These are phyloP conservation scores for Polyodon spathula DNA, from an alignment of 2,113 vertebrate species.

Conservation along the genomic window DNA sequence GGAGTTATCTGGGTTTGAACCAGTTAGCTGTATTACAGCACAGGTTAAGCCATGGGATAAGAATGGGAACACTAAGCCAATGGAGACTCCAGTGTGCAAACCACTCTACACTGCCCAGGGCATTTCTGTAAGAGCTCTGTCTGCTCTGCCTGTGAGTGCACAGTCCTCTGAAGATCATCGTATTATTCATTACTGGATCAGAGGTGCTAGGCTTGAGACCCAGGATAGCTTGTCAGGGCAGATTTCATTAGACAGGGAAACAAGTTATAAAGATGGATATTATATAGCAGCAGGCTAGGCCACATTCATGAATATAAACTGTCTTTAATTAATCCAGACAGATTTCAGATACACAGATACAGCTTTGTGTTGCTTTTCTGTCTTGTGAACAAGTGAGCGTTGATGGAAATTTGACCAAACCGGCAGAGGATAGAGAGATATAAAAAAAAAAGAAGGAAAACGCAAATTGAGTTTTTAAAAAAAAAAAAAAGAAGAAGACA, in stretches of 20 bases:
- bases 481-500: conserved; percentile 21
- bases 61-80: too few relatives aligned
- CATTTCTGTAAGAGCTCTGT: neutral
- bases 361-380: too few relatives aligned
- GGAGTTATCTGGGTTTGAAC: too few relatives aligned
- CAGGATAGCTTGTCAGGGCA: neutral
- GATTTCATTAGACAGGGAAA: neutral
- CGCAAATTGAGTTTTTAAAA: conserved; percentile 20
- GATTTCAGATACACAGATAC: too few relatives aligned
- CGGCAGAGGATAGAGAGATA: conserved; percentile 11
- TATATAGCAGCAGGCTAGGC: neutral
- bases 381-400: neutral
- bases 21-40: too few relatives aligned
- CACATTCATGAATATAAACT: too few relatives aligned
- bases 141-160: neutral
- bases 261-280: neutral
- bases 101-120: neutral
- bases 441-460: conserved; percentile 18
- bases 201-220: neutral
- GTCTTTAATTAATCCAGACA: too few relatives aligned
- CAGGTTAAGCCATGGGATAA: too few relatives aligned
- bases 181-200: neutral
- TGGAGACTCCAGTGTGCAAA: neutral
- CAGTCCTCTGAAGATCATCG: neutral
- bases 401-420: conserved; percentile 7